Evolutionary conservation across 1,140 invertebrate species (phyloP).

Genomic region (Lepidotrigona ventralis): DNA sequence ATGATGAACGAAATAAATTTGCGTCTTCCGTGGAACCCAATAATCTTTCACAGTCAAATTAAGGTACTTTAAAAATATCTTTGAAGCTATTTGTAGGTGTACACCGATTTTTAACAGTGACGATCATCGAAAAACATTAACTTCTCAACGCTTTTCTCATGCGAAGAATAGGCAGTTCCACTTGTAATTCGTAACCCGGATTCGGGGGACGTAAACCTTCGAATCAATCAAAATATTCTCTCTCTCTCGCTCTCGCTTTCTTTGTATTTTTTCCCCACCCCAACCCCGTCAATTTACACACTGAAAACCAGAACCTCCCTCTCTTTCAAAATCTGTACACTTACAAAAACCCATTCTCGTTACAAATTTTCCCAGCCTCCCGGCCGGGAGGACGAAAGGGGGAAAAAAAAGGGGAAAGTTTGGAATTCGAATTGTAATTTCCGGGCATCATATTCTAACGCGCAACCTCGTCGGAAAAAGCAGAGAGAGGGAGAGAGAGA

Average conservation of each 20-base stretch:
- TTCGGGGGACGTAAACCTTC: too few species aligned
- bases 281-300: not conserved
- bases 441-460: not conserved
- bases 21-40: too few species aligned
- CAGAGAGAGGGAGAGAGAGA: not conserved
- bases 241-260: not conserved
- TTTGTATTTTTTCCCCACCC: not conserved
- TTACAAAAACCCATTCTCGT: not conserved
- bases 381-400: too few species aligned
- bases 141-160: too few species aligned
- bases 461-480: not conserved
- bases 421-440: conserved; percentile 24
- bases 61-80: too few species aligned
- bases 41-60: too few species aligned
- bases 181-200: too few species aligned
- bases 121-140: too few species aligned
- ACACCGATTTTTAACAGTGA: too few species aligned
- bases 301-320: not conserved
- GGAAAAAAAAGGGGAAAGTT: not conserved
- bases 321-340: not conserved
- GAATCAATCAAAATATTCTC: not conserved
- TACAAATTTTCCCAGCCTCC: not conserved
- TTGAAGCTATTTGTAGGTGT: too few species aligned
- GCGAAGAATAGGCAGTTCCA: too few species aligned
- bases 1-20: too few species aligned